Conservation (phyloP, 2,888 invertebrate genomes). For the Thecophora atra region DNA sequence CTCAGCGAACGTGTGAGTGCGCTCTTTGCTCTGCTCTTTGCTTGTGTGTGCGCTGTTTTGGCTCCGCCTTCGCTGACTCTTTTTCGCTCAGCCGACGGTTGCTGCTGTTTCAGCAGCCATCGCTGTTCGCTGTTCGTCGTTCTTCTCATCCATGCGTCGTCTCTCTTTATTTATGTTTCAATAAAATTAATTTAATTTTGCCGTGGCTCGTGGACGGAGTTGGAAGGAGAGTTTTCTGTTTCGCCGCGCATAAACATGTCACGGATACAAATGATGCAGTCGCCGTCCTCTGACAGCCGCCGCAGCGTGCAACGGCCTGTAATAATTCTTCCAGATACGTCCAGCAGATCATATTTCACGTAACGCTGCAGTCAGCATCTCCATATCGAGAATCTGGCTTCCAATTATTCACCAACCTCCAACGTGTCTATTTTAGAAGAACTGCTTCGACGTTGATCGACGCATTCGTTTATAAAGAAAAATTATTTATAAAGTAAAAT, state of each 20-base stretch:
- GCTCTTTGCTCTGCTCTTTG: conserved; percentile 12
- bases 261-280: conserved; percentile 61
- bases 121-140: conserved; percentile 5
- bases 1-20: conserved; percentile 9
- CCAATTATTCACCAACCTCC: not conserved
- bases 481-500: too few species aligned
- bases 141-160: not conserved
- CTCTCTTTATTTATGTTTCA: conserved; percentile 32
- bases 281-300: conserved; percentile 57
- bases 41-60: not conserved
- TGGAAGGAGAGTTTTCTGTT: conserved; percentile 12
- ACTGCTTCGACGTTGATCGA: too few species aligned
- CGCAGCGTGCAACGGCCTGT: not conserved
- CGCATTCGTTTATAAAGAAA: too few species aligned
- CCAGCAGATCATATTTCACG: conserved; percentile 22
- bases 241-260: conserved; percentile 54
- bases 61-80: conserved; percentile 10
- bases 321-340: conserved; percentile 9
- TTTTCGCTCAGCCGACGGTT: not conserved
- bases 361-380: not conserved
- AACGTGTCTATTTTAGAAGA: too few species aligned
- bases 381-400: too few species aligned
- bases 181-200: conserved; percentile 32
- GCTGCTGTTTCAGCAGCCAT: conserved; percentile 22
- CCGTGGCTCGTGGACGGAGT: conserved; percentile 16